Base-by-base conservation (phyloP, 2,888 invertebrate species). In the Maniola hyperantus region DNA sequence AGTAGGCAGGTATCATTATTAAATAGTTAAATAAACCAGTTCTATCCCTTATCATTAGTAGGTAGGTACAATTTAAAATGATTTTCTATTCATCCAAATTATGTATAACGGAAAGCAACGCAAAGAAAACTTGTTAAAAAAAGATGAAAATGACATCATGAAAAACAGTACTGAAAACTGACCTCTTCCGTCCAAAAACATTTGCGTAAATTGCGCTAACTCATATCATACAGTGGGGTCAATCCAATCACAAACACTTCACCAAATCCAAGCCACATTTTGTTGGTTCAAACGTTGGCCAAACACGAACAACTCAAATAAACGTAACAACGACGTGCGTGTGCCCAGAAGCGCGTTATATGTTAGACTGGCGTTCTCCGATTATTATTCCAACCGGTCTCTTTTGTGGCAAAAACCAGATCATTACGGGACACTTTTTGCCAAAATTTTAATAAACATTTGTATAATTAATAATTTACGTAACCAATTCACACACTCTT, bases 141-240 rank as follows among this genome's bases (percentile, higher is more conserved):
- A 13, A 13, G 13, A 5, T 42, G 42, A 13, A 42, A 42, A 42
- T 42, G 42, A 15, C 15, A 48, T n/a, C 20, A 2, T 13, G 0
- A 26, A 53, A 34, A 54, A 34, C 15, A 54, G 13, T 54, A 15
- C 15, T 34, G 7, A 18, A 42, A 76, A 85, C 89, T 79, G 80
- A 91, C 91, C 91, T 86, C 88, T 82, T 73, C 91, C 91, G 87
- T 91, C 91, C 81, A 91, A 80, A 84, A 88, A 89, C 91, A 91
- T 90, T 85, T 82, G 85, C 76, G 79, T 75, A 77, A 78, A 76
- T 79, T 77, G 78, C 79, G 81, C 83, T 83, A 87, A 77, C 88
- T 86, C 83, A 85, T 85, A 76, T 79, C 80, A 78, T 76, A 76
- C 79, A 79, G 77, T 81, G 80, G 81, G 74, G 78, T 82, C 77